phyloP scores from a whole-genome alignment of 1,140 invertebrate species.

The Parasteatoda tepidariorum region DNA sequence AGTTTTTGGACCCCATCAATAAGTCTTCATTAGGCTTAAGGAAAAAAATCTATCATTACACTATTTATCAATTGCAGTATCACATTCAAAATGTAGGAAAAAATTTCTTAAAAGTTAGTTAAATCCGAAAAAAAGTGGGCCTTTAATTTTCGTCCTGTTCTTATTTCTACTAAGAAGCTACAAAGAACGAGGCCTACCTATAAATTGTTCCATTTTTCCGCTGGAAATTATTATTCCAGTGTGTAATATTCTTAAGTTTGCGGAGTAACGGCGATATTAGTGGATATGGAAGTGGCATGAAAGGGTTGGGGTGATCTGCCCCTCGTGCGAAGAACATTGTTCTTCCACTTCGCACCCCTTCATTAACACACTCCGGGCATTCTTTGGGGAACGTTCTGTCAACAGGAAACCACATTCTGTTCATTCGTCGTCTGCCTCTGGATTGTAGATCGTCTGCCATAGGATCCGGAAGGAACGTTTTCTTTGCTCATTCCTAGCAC shows the following conservation, averaged over 20 bases:
- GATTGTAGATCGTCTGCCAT: neutral
- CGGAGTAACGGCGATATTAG: conserved; percentile 2
- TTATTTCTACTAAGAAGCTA: conserved; percentile 39
- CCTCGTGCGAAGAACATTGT: conserved; percentile 57
- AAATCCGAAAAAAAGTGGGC: neutral
- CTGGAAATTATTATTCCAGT: conserved; percentile 39
- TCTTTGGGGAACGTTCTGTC: neutral
- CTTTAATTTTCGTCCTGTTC: neutral
- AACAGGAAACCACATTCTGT: neutral
- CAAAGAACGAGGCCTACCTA: conserved; percentile 39
- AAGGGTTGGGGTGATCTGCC: conserved; percentile 43
- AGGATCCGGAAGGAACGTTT: neutral
- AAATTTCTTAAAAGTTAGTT: neutral
- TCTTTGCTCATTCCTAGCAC: neutral
- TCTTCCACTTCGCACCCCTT: conserved; percentile 15
- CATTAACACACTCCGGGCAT: neutral
- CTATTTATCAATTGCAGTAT: too few species aligned
- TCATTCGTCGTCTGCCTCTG: neutral
- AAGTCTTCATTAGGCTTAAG: neutral
- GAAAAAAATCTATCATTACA: neutral
- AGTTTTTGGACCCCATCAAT: conserved; percentile 29
- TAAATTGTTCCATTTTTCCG: conserved; percentile 48
- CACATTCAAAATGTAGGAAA: conserved; percentile 3
- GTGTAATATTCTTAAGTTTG: conserved; percentile 4
- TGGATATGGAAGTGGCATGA: conserved; percentile 7